Conservation (phyloP, 64 coral and sea anemone genomes). For the Actinia equina region DNA sequence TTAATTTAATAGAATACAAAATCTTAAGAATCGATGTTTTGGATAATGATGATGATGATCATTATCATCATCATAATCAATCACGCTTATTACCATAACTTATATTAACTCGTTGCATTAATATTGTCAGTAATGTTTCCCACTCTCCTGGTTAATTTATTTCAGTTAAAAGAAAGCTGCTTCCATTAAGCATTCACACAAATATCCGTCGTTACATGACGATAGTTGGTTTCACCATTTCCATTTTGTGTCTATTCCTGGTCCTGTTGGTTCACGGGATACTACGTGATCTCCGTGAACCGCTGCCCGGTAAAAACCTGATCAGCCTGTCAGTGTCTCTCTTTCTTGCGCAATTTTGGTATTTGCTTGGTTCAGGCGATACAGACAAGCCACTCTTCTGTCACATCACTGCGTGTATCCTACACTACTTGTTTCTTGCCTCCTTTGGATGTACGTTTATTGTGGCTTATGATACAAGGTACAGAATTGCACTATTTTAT, state of each 20-base stretch:
- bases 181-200: background rate
- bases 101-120: background rate
- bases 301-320: slow-evolving; percentile 89
- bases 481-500: background rate
- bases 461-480: slow-evolving; percentile 81
- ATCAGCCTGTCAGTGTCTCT: slow-evolving; percentile 84
- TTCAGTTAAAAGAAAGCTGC: background rate
- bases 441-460: slow-evolving; percentile 73
- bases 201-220: slow-evolving; percentile 37
- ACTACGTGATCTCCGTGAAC: slow-evolving; percentile 54
- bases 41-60: too few species aligned
- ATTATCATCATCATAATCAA: background rate
- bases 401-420: slow-evolving; percentile 25
- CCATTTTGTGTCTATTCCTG: slow-evolving; percentile 22
- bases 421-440: slow-evolving; percentile 83
- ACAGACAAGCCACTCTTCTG: slow-evolving; percentile 66
- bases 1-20: too few species aligned
- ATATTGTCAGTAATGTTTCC: background rate
- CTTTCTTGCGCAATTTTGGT: slow-evolving; percentile 73
- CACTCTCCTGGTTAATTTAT: too few species aligned
- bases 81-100: background rate
- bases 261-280: slow-evolving; percentile 28
- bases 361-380: slow-evolving; percentile 58
- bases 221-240: slow-evolving; percentile 39
- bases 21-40: too few species aligned